Evolutionary conservation across 64 coral and sea anemone genomes (phyloP).

Genomic region (Montipora capricornis): DNA sequence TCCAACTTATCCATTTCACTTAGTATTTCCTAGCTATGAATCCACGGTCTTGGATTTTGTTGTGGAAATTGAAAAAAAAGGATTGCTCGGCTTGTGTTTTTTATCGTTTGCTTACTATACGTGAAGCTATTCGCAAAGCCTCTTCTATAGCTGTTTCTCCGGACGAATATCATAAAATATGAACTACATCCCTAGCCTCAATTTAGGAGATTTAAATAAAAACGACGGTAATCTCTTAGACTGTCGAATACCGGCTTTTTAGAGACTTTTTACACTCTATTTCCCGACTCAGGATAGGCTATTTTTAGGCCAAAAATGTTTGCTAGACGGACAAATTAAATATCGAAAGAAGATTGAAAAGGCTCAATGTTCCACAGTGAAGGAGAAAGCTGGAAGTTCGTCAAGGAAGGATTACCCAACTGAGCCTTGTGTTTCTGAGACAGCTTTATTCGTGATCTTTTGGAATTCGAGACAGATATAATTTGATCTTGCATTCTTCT

Average conservation of each 20-base stretch:
- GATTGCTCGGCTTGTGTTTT: not conserved
- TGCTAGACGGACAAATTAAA: conserved; percentile 32
- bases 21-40: conserved; percentile 2
- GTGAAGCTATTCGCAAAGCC: not conserved
- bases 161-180: not conserved
- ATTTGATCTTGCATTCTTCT: conserved; percentile 35
- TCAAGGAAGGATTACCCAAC: conserved; percentile 47
- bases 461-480: conserved; percentile 56
- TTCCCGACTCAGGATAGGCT: not conserved
- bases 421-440: conserved; percentile 38
- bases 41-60: not conserved
- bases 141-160: not conserved
- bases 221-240: not conserved
- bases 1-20: not conserved
- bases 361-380: conserved; percentile 14
- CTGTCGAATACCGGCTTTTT: conserved; percentile 34
- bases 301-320: conserved; percentile 17
- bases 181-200: conserved; percentile 1
- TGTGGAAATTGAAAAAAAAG: not conserved
- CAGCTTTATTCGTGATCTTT: conserved; percentile 50
- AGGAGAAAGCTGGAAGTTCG: conserved; percentile 54
- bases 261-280: conserved; percentile 25
- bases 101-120: not conserved
- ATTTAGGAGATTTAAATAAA: conserved; percentile 36
- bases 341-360: conserved; percentile 30